Conservation (phyloP, 2,797 vertebrate genomes). For the Threskiornis aethiopicus region DNA sequence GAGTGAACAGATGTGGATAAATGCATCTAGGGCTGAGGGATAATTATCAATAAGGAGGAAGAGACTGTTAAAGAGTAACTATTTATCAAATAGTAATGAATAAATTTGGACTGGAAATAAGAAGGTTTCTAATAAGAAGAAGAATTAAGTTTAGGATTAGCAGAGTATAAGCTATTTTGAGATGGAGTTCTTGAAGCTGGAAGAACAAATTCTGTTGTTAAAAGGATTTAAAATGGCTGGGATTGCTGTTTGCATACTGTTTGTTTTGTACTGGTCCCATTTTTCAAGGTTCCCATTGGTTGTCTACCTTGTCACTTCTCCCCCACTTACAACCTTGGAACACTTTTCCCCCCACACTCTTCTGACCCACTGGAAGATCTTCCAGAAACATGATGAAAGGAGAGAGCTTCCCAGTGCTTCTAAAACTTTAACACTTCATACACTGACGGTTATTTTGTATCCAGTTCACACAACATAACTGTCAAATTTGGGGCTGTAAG, state of each 20-base stretch:
- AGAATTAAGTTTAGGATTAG: not conserved
- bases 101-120: not conserved
- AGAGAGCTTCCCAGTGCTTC: not conserved
- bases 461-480: not conserved
- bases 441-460: not conserved
- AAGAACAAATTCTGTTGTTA: not conserved
- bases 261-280: not conserved
- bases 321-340: not conserved
- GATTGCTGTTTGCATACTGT: not conserved
- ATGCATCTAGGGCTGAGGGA: not conserved
- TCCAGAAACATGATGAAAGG: not conserved
- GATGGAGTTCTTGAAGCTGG: not conserved
- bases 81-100: not conserved
- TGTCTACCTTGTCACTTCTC: not conserved
- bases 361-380: not conserved
- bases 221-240: not conserved
- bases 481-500: not conserved
- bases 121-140: not conserved
- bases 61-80: not conserved
- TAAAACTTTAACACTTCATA: not conserved
- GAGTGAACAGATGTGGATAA: not conserved
- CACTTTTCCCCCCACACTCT: rapidly evolving
- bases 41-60: not conserved
- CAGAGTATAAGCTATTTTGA: not conserved
- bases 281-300: not conserved